Percentiles rank a stretch among this genome's conserved stretches.
Conservation (phyloP, 2,888 invertebrate genomes). For the Caenorhabditis uteleia region DNA sequence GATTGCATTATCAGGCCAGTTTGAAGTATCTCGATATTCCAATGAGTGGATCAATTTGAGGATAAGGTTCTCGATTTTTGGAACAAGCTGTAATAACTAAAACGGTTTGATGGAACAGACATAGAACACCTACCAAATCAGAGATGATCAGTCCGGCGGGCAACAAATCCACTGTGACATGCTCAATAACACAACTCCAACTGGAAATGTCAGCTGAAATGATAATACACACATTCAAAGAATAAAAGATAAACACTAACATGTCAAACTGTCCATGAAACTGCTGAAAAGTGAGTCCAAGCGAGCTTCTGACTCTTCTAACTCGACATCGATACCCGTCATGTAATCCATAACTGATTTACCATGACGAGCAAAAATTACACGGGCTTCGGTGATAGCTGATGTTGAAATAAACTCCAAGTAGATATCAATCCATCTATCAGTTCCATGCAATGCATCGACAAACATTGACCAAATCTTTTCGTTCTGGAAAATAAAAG, state of each 20-base stretch:
- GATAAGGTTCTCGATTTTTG: conserved; percentile 20
- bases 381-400: conserved; percentile 30
- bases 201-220: conserved; percentile 24
- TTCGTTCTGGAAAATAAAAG: background rate
- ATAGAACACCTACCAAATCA: conserved; percentile 3
- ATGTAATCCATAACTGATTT: conserved; percentile 20
- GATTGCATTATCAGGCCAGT: conserved; percentile 48
- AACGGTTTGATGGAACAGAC: background rate
- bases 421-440: conserved; percentile 36
- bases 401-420: background rate
- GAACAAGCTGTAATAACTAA: conserved; percentile 18
- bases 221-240: background rate
- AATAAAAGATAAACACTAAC: background rate
- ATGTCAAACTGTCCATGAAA: conserved; percentile 8
- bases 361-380: conserved; percentile 34
- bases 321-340: background rate
- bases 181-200: conserved; percentile 37
- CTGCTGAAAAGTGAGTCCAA: conserved; percentile 12
- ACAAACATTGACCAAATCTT: conserved; percentile 38
- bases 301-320: background rate
- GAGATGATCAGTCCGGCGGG: conserved; percentile 14
- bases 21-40: conserved; percentile 22
- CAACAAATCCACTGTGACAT: conserved; percentile 32
- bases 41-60: conserved; percentile 12
- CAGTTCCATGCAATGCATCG: conserved; percentile 33